These are phyloP conservation scores for Sorex araneus DNA, from an alignment of 2,113 vertebrate species.

Conservation along the genomic window DNA sequence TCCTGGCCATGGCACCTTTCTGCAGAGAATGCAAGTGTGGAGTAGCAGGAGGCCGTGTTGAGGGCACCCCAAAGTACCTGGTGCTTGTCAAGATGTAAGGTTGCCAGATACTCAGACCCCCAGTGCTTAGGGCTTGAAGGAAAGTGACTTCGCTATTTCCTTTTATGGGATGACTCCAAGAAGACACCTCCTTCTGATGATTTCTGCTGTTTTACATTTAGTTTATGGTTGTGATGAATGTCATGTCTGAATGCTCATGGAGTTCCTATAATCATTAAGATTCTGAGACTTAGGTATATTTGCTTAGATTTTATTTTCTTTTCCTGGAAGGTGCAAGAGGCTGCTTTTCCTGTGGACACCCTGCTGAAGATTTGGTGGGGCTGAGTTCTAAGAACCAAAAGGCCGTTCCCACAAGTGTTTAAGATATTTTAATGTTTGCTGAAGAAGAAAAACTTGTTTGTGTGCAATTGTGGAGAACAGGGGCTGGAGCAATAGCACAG, in stretches of 20 bases:
- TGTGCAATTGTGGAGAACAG: background rate
- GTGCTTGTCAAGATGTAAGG: conserved; percentile 71
- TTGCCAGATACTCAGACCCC: conserved; percentile 54
- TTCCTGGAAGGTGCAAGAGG: conserved; percentile 64
- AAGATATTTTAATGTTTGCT: background rate
- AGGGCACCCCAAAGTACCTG: conserved; percentile 23
- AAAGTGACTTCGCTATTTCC: conserved; percentile 73
- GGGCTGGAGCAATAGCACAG: too few species aligned
- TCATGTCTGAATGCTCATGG: conserved; percentile 75
- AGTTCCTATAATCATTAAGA: conserved; percentile 79
- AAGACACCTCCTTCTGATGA: conserved; percentile 81
- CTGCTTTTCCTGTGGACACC: conserved; percentile 58
- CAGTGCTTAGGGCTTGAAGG: conserved; percentile 64
- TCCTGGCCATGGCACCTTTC: conserved; percentile 57
- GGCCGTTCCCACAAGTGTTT: conserved; percentile 24
- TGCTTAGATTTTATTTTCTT: conserved; percentile 65
- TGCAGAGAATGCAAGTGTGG: background rate
- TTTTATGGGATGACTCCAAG: conserved; percentile 57
- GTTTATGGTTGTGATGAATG: conserved; percentile 82
- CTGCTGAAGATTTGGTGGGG: conserved; percentile 64
- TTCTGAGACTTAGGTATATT: conserved; percentile 76
- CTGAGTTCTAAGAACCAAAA: conserved; percentile 69
- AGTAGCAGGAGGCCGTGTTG: background rate
- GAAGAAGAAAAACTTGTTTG: background rate
- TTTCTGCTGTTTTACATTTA: conserved; percentile 80